Base-by-base conservation (phyloP, 2,888 invertebrate genomes). In the Acronicta alni region DNA sequence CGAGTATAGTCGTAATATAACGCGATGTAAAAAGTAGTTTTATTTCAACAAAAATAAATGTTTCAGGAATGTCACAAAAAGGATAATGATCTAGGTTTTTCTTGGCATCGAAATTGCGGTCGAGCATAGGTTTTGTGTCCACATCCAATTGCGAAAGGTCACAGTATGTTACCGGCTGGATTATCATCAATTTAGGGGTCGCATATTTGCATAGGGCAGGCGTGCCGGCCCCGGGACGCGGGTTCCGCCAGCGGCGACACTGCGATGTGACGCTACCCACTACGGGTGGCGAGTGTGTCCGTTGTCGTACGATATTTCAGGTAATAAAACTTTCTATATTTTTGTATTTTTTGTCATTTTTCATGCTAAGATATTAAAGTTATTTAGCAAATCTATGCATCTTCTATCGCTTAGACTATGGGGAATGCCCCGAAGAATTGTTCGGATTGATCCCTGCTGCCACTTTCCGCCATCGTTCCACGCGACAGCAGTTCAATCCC, bases 141-240 rank as follows among this genome's bases (percentile, higher is more conserved):
- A 47, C 42, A 46, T 64, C 57, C 57, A 51, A 72, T 64, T 62
- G 54, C 12, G 23, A 75, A 71, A 71, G 67, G 77, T 79, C 74
- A 73, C 61, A 76, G 66, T 79, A 79, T 76, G 76, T 60, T 67
- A 72, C 53, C 71, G 49, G 49, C 18, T 76, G 85, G 85, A 84
- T 84, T 82, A 83, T 82, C 81, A 78, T 84, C 84, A 84, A 85
- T 83, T 85, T 81, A 79, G 81, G 82, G 90, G 90, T 89, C 89
- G 87, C 80, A 79, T 90, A 91, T 92, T 92, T 90, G 89, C 89
- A 92, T 92, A 91, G 89, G 90, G 87, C 90, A 86, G 83, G 88
- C 89, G 87, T 89, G 89, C 82, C 66, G 84, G 80, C 75, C 78
- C 72, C 81, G 75, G 81, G 80, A 80, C 79, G 77, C 76, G 80